Evolutionary conservation across 2,888 invertebrate species (phyloP), one percentile per base, ranked within the genome.

Genomic region (Macrophya alboannulata): DNA sequence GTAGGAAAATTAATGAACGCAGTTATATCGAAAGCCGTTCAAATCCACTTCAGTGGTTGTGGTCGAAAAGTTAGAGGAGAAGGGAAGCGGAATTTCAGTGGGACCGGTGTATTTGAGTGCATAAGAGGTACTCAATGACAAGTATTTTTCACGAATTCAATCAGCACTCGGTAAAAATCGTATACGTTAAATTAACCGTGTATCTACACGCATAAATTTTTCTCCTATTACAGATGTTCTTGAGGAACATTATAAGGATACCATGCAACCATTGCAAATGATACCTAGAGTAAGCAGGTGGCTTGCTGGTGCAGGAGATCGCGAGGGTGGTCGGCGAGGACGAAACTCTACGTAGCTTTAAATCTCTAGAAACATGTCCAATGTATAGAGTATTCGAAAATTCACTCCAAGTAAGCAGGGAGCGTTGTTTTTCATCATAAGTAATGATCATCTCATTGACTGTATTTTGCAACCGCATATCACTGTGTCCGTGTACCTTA

Each of bases 241-340:
- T 17, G 55, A 55, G 55, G 55, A 55, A 55, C 55, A 55, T 55
- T 55, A 55, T n/a, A 55, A 55, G n/a, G 55, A 55, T 55, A 55
- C 55, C n/a, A 55, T 55, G 55, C 17, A 55, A 55, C 55, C 55
- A 5, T n/a, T 55, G n/a, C 55, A 55, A 55, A 17, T 55, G 55
- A n/a, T 55, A 17, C 10, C 55, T 5, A 55, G 55, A 55, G 55
- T 55, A 5, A 55, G 55, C 55, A 5, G 55, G 1, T 55, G 55
- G 55, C 55, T 55, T 55, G 55, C 55, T 55, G 55, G 55, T 55
- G 55, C 55, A 15, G 55, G 55, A 17, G 55, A 55, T 55, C 55
- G 55, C 17, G 55, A 55, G n/a, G 55, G 55, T n/a, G 55, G 55
- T 55, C 55, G 55, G 1, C 55, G 55, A 17, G 55, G 55, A 55